A percentile compares a stretch with the other conserved stretches of the same genome.
Evolutionary conservation across 2,797 vertebrate species (phyloP).

Genomic region (Monodelphis domestica): DNA sequence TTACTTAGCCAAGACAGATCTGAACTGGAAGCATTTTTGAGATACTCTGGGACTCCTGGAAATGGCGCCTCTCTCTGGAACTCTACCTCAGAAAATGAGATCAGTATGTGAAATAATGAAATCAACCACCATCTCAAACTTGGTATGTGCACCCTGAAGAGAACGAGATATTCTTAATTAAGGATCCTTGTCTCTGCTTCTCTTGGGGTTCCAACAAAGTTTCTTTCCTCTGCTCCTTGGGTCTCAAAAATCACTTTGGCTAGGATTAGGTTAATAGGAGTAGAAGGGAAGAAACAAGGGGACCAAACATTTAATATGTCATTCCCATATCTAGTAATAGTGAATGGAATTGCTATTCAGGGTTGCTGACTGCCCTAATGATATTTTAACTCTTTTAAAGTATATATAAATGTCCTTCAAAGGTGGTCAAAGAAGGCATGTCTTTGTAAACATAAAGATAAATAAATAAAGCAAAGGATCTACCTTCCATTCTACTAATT

Average conservation of each 20-base stretch:
- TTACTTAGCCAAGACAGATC: slow-evolving; percentile 17
- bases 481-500: slow-evolving; percentile 65
- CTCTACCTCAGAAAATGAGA: slow-evolving; percentile 11
- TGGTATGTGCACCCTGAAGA: neutral
- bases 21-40: neutral
- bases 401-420: slow-evolving; percentile 41
- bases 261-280: neutral
- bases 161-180: neutral
- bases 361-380: neutral
- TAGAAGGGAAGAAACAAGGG: neutral
- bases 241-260: neutral
- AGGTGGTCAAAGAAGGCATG: slow-evolving; percentile 45
- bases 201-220: neutral
- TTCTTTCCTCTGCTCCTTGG: neutral
- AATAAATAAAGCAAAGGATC: slow-evolving; percentile 68
- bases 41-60: neutral
- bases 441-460: slow-evolving; percentile 63
- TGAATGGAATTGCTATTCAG: slow-evolving; percentile 21
- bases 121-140: neutral
- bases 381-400: slow-evolving; percentile 50
- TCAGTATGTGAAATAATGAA: neutral
- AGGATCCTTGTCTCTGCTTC: neutral
- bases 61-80: neutral
- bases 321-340: neutral
- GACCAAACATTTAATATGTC: slow-evolving; percentile 10